Conservation (phyloP, 1,140 invertebrate genomes). For the Monomorium pharaonis region DNA sequence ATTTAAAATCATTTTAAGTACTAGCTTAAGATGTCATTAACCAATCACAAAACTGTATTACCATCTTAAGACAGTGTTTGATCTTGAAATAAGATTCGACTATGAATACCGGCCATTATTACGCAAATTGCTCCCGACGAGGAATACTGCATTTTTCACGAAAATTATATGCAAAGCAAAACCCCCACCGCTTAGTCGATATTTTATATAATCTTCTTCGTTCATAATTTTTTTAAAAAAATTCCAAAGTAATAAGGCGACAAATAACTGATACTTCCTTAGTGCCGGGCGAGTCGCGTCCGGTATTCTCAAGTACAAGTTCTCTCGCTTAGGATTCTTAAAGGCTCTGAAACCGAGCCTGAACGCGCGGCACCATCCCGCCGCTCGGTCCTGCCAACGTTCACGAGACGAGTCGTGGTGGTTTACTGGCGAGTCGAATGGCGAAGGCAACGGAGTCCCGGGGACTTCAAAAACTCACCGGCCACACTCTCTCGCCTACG, state of each 20-base stretch:
- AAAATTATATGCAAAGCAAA: too few species aligned
- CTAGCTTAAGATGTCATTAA: too few species aligned
- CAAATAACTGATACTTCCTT: background rate
- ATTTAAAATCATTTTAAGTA: too few species aligned
- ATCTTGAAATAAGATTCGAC: too few species aligned
- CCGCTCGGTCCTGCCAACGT: slow-evolving; percentile 27
- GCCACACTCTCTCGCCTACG: slow-evolving; percentile 55
- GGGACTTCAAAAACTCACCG: slow-evolving; percentile 68
- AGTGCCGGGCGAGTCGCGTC: background rate
- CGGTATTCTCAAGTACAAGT: background rate
- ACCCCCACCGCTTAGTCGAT: background rate
- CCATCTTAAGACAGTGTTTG: too few species aligned
- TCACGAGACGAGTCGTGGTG: slow-evolving; percentile 70
- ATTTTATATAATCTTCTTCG: background rate
- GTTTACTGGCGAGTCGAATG: slow-evolving; percentile 81
- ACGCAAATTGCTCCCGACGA: background rate
- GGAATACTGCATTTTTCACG: background rate
- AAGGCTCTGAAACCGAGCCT: slow-evolving; percentile 1
- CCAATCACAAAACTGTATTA: too few species aligned
- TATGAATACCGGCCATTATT: too few species aligned
- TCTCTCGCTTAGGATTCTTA: background rate
- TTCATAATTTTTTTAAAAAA: background rate
- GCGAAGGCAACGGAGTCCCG: slow-evolving; percentile 70
- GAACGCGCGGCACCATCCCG: background rate
- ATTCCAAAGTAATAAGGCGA: background rate